Conservation (phyloP, 2,888 invertebrate species). For the Philhelius pedissequus region DNA sequence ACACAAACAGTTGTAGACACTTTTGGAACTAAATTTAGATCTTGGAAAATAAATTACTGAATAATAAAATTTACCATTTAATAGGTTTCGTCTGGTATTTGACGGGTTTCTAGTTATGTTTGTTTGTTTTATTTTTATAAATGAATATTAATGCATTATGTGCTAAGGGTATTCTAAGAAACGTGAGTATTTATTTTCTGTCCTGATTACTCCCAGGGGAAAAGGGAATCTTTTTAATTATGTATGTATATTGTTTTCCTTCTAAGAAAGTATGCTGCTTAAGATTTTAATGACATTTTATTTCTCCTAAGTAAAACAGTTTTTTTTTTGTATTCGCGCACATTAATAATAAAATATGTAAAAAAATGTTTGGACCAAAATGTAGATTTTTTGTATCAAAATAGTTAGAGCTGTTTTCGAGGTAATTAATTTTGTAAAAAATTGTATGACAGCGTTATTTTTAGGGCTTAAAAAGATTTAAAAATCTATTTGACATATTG, state of each 20-base stretch:
- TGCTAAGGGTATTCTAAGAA: neutral
- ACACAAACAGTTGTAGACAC: neutral
- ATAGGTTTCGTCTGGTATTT: slow-evolving; percentile 10
- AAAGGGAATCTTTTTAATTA: slow-evolving; percentile 12
- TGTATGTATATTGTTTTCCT: neutral
- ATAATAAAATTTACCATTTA: slow-evolving; percentile 1
- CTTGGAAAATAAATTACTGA: neutral
- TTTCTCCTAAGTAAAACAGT: neutral
- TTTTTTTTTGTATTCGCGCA: neutral
- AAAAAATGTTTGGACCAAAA: no score
- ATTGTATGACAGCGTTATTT: no score
- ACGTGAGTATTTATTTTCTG: neutral
- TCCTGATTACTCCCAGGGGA: neutral
- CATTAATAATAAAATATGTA: no score
- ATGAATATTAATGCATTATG: no score
- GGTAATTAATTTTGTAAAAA: no score
- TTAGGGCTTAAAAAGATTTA: no score
- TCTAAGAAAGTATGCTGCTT: neutral
- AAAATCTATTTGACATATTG: no score
- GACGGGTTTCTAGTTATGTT: neutral
- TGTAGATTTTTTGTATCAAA: no score
- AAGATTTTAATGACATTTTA: neutral
- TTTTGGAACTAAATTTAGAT: neutral
- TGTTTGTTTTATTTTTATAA: no score
- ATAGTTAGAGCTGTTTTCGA: no score